A percentile compares a stretch with the other conserved stretches of the same genome.
Evolutionary conservation across 2,113 vertebrate species (phyloP).

Genomic region (Epinephelus moara): DNA sequence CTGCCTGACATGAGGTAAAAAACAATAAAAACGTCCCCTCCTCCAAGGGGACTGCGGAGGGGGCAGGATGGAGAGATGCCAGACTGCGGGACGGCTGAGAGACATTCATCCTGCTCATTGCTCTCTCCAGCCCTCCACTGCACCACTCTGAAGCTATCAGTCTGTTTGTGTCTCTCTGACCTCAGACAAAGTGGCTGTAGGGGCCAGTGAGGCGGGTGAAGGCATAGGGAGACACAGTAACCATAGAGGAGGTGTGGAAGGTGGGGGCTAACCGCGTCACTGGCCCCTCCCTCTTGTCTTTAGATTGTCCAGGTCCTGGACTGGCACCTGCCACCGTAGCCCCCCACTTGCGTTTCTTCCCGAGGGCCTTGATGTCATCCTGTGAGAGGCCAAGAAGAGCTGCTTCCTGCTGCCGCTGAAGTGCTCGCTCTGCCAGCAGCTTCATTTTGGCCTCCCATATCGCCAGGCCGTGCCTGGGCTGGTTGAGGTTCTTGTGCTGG

Average conservation of each 20-base stretch:
- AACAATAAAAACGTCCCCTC: constrained; percentile 79
- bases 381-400: constrained; percentile 92
- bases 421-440: constrained; percentile 91
- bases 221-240: constrained; percentile 96
- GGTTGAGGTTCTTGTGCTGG: constrained; percentile 99
- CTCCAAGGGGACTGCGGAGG: constrained; percentile 64
- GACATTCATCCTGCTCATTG: constrained; percentile 67
- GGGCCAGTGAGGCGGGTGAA: constrained; percentile 98
- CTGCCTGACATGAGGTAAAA: constrained; percentile 90
- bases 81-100: constrained; percentile 66
- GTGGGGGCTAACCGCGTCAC: constrained; percentile 92
- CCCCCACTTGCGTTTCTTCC: constrained; percentile 97
- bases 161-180: constrained; percentile 54
- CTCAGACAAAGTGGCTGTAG: constrained; percentile 96
- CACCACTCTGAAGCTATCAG: constrained; percentile 68
- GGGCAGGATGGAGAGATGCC: constrained; percentile 72
- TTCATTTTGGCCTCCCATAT: constrained; percentile 99
- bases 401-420: constrained; percentile 92
- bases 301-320: constrained; percentile 86
- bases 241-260: constrained; percentile 90
- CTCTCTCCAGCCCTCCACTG: constrained; percentile 62
- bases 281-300: constrained; percentile 83
- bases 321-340: constrained; percentile 78
- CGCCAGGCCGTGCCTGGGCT: constrained; percentile 95
- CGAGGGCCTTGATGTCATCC: constrained; percentile 92